Conservation (phyloP, 2,888 invertebrate species). For the Hypsopygia costalis region DNA sequence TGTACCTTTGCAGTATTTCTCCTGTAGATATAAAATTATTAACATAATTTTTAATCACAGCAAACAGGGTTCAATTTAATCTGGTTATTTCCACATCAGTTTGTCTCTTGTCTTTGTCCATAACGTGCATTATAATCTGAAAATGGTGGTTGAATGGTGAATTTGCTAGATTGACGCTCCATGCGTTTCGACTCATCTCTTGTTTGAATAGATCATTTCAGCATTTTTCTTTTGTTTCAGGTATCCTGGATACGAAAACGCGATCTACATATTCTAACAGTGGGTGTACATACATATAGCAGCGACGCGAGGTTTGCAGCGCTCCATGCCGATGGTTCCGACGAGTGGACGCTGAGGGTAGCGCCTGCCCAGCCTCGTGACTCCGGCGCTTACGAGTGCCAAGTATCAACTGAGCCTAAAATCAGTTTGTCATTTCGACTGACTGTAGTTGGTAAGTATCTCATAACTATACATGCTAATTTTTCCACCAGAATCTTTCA, state of each 20-base stretch:
- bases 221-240: constrained; percentile 53
- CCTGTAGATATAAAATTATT: too few relatives aligned
- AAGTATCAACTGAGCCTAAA: constrained; percentile 95
- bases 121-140: too few relatives aligned
- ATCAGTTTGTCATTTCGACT: constrained; percentile 87
- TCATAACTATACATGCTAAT: constrained; percentile 9
- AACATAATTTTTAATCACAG: too few relatives aligned
- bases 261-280: constrained; percentile 86
- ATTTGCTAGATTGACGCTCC: too few relatives aligned
- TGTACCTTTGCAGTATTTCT: too few relatives aligned
- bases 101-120: too few relatives aligned
- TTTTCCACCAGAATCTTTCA: too few relatives aligned
- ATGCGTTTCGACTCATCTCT: too few relatives aligned
- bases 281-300: constrained; percentile 83
- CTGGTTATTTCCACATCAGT: too few relatives aligned
- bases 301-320: constrained; percentile 83
- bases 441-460: constrained; percentile 86
- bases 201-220: too few relatives aligned
- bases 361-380: constrained; percentile 85
- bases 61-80: too few relatives aligned
- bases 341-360: constrained; percentile 83
- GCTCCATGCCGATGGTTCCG: constrained; percentile 81
- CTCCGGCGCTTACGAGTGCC: constrained; percentile 94
- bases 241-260: constrained; percentile 93
- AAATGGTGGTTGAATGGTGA: too few relatives aligned